A percentile compares a stretch with the other conserved stretches of the same genome.
Conservation (phyloP, 2,113 vertebrate species). For the Oophaga pumilio region DNA sequence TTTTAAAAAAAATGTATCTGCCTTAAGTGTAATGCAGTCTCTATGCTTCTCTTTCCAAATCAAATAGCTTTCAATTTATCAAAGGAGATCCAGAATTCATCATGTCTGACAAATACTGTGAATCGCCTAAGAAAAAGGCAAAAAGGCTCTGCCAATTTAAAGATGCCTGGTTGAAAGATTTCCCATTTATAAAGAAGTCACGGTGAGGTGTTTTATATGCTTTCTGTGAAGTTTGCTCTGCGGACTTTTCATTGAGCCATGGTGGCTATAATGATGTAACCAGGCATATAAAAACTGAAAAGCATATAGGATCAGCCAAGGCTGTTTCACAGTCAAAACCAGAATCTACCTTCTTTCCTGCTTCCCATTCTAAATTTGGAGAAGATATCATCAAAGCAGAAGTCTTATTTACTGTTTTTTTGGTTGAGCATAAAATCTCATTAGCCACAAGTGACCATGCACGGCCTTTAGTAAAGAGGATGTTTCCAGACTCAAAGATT, state of each 20-base stretch:
- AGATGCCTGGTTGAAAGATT: background rate
- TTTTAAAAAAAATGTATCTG: too few relatives aligned
- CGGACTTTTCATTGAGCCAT: background rate
- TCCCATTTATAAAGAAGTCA: background rate
- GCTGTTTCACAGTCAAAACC: background rate
- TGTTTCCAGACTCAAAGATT: conserved; percentile 28
- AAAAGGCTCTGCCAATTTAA: background rate
- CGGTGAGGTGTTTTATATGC: background rate
- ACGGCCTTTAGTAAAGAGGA: background rate
- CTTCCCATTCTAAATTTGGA: too few relatives aligned
- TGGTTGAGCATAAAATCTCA: background rate
- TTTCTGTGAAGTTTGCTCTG: background rate
- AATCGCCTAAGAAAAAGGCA: too few relatives aligned
- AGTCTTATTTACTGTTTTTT: background rate
- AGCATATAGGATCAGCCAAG: background rate
- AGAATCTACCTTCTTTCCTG: background rate
- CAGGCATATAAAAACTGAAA: background rate
- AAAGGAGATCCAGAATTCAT: too few relatives aligned
- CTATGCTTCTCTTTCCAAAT: too few relatives aligned
- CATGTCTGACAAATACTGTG: too few relatives aligned
- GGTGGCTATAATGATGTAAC: background rate
- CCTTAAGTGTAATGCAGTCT: too few relatives aligned
- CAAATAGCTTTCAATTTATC: too few relatives aligned
- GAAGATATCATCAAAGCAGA: background rate
- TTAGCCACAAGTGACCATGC: background rate